These are phyloP conservation scores for Urophycis tenuis DNA, from an alignment of 2,797 vertebrate genomes.

Conservation along the genomic window DNA sequence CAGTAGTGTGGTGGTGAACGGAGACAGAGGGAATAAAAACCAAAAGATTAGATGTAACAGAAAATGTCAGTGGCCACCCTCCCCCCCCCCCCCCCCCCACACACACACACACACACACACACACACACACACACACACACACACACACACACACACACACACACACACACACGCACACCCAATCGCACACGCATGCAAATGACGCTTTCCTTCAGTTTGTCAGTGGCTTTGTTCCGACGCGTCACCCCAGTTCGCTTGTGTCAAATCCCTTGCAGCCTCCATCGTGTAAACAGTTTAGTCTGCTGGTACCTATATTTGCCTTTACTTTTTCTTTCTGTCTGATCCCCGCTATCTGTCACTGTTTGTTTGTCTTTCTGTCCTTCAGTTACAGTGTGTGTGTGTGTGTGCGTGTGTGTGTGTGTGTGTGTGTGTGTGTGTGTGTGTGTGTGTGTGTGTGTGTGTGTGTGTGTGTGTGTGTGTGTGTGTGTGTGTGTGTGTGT, in stretches of 20 bases:
- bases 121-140: not conserved
- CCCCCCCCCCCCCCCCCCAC: too few species aligned
- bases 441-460: conserved; percentile 25
- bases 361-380: not conserved
- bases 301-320: conserved; percentile 21
- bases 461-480: conserved; percentile 8
- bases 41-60: not conserved
- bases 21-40: not conserved
- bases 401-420: not conserved
- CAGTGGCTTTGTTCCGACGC: not conserved
- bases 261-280: conserved; percentile 25
- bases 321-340: not conserved
- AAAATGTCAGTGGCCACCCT: not conserved
- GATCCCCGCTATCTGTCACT: not conserved
- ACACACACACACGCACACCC: too few species aligned
- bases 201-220: too few species aligned
- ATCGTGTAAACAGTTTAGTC: conserved; percentile 59
- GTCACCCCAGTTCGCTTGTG: not conserved
- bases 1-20: not conserved
- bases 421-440: conserved; percentile 5
- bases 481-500: conserved; percentile 5
- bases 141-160: too few species aligned
- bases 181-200: not conserved
- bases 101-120: not conserved
- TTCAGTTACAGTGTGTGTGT: not conserved